Base-by-base conservation (phyloP, 1,140 invertebrate genomes). In the Tetraneura akinire region DNA sequence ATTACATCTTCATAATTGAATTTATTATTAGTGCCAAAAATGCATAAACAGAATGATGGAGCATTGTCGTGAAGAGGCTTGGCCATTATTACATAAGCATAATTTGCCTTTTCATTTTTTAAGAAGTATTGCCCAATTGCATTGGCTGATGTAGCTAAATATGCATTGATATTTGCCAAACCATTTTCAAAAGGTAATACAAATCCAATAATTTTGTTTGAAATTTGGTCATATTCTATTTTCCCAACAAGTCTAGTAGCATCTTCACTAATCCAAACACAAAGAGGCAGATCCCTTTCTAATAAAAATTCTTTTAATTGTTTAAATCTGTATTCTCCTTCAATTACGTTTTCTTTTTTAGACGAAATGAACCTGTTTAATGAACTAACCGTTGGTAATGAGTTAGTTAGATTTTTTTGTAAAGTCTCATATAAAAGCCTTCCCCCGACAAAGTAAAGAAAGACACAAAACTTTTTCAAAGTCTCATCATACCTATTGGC, bases 131-230 rank as follows among this genome's bases (percentile, higher is more conserved):
- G 16, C 18, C 51, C 51, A n/a, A 53, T 53, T 53, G n/a, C n/a
- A 55, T 11, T 23, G 21, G 51, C 51, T 53, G n/a, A 53, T n/a
- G 51, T 53, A 9, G 51, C 51, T 53, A 53, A 53, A 8, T n/a
- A 53, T 53, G 51, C 51, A 53, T 21, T 53, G 21, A 53, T 8
- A 21, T 53, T 21, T 53, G 51, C 51, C 6, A 53, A 10, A n/a
- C n/a, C 51, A 53, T 53, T 53, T n/a, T 53, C 51, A 53, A 53
- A 53, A n/a, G n/a, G 51, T n/a, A 53, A 53, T 18, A 53, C 51
- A 53, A 53, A 53, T n/a, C n/a, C 51, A 53, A 53, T 21, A 9
- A 53, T 18, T 53, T 53, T 53, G 21, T 53, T 21, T 10, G 18
- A 53, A 55, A 55, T 11, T 55, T 23, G 9, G 21, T 55, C n/a